Evolutionary conservation across 1,140 invertebrate species (phyloP).

Genomic region (Dryas iulia): DNA sequence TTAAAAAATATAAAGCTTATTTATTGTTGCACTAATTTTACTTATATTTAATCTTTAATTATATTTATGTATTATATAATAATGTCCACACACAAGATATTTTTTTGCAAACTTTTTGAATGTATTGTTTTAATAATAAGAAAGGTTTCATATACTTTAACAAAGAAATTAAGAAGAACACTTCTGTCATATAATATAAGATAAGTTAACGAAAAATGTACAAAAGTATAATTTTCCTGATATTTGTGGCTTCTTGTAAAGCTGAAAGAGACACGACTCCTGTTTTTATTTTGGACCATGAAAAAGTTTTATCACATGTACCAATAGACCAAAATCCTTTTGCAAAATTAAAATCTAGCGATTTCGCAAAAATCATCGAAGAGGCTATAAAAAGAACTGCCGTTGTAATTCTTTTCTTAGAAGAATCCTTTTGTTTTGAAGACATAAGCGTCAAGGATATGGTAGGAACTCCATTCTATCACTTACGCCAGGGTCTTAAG

Average conservation of each 20-base stretch:
- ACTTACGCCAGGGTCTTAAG: conserved; percentile 39
- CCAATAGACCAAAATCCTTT: conserved; percentile 46
- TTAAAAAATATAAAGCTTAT: no score
- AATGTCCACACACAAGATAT: no score
- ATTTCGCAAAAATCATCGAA: conserved; percentile 46
- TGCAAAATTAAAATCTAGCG: conserved; percentile 30
- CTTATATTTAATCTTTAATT: no score
- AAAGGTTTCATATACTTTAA: background rate
- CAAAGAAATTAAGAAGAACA: conserved; percentile 2
- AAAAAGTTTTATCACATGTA: conserved; percentile 36
- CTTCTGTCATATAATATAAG: background rate
- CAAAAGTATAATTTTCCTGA: background rate
- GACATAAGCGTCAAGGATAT: conserved; percentile 51
- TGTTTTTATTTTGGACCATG: conserved; percentile 51
- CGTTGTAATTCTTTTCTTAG: conserved; percentile 52
- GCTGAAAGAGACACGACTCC: conserved; percentile 33
- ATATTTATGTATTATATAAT: no score
- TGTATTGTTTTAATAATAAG: no score
- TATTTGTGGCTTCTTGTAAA: background rate
- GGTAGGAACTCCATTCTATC: conserved; percentile 44
- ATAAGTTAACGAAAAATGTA: conserved; percentile 19
- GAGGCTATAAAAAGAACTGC: conserved; percentile 43
- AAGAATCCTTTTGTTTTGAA: conserved; percentile 53
- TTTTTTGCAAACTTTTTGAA: no score
- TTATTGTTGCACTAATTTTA: no score